Evolutionary conservation across 2,113 vertebrate species (phyloP).

Genomic region (Anhinga anhinga): DNA sequence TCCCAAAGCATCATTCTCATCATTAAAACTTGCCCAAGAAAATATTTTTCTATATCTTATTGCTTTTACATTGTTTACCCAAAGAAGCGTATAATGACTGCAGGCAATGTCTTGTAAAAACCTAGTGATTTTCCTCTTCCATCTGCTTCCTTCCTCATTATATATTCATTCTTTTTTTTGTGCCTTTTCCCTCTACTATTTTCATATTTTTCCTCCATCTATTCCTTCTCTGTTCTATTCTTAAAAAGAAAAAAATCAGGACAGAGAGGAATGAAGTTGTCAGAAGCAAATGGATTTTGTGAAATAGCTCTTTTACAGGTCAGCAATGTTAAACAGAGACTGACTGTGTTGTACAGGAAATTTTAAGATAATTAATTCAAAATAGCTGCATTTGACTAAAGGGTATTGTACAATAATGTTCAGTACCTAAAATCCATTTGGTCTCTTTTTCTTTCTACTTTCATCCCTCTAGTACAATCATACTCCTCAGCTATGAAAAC

Average conservation of each 20-base stretch:
- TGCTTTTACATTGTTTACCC: neutral
- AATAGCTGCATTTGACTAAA: constrained; percentile 25
- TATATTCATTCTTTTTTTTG: neutral
- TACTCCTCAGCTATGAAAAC: neutral
- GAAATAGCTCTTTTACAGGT: constrained; percentile 54
- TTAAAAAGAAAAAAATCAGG: neutral
- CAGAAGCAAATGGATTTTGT: constrained; percentile 41
- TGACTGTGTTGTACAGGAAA: neutral
- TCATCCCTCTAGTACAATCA: neutral
- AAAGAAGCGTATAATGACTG: neutral
- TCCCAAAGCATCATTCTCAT: neutral
- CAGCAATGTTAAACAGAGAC: constrained; percentile 49
- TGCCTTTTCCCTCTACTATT: neutral
- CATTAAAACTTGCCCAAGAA: neutral
- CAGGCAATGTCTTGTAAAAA: neutral
- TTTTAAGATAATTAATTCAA: constrained; percentile 21
- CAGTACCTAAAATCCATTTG: neutral
- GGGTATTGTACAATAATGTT: neutral
- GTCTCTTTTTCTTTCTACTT: neutral
- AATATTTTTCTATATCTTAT: neutral
- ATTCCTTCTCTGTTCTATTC: neutral
- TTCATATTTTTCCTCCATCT: neutral
- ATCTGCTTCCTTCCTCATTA: neutral
- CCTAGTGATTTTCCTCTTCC: neutral
- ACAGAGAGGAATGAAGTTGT: constrained; percentile 2